Evolutionary conservation across 2,888 invertebrate species (phyloP), one percentile per base, ranked within the genome.

Genomic region (Drepana falcataria): DNA sequence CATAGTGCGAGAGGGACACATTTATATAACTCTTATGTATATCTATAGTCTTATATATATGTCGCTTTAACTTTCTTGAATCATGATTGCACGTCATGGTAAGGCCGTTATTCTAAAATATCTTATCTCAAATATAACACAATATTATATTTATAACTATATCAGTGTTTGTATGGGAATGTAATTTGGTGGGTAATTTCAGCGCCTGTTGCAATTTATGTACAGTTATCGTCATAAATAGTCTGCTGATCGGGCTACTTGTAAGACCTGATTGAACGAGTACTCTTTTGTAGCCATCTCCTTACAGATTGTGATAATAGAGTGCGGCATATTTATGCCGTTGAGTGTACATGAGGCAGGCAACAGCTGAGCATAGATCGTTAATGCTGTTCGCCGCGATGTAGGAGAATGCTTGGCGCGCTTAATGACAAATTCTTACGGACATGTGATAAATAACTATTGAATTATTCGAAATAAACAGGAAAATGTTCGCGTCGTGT

Each of bases 391-490:
- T 71, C 59, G 64, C 68, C 66, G 65, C 69, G 65, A 66, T 59
- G 58, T 60, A 65, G 67, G 63, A 68, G 69, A 75, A 79, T 73
- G 85, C 84, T 84, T 85, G 80, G 78, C 83, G 77, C 79, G 85
- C 85, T 87, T 86, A 72, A 77, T 77, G 76, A 80, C 73, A 84
- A 75, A 82, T 80, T 84, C 79, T 81, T 85, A 85, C 85, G 77
- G 77, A 87, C 79, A 84, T 87, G 89, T 89, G 88, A 88, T 89
- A 88, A 81, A 81, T 81, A 81, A 75, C 70, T 80, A 85, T 80
- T 83, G 80, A 73, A 84, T 77, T 83, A 87, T 85, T 86, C 85
- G 81, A 81, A 88, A 86, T 87, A 88, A 88, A 87, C 70, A 79
- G 77, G 75, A 84, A 87, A 83, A 80, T 82, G 81, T 86, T 84